Base-by-base conservation (phyloP, 2,113 vertebrate genomes). In the Ellobius talpinus region DNA sequence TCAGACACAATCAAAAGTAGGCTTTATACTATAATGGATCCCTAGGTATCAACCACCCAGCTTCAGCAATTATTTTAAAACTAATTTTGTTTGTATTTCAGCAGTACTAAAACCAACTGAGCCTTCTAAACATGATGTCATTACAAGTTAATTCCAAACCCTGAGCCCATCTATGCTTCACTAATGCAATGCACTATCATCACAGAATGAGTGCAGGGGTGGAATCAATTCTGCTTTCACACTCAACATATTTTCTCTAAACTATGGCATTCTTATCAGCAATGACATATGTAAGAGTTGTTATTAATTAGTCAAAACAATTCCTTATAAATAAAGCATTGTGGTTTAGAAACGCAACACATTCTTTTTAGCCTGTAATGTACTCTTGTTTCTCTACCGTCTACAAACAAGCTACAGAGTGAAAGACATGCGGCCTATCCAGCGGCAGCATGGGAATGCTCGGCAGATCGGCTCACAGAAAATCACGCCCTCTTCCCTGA, bases 201-300 rank as follows among this genome's bases (percentile, higher is more conserved):
- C 84, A 42, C 77, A 24, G 26, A 36, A 36, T 17, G 58, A 65
- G 36, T 65, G 86, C 33, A 36, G n/a, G 79, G 84, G 63, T 65
- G 33, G 47, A 84, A 93, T 1, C 17, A 73, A 81, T 50, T 97
- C 91, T 84, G 12, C 39, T 77, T 85, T 61, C 76, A 87, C 3
- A 97, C 33, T 90, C 66, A 86, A 85, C 61, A 47, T 63, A 93
- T 61, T 82, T 96, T 90, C 77, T 76, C 72, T 70, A 90, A 90
- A 73, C 42, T 55, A 17, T 52, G 10, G 50, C 86, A 61, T 87
- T 96, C 47, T 88, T 90, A 92, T 84, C 42, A 94, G 63, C 42
- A 96, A 85, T 1, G 72, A 26, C 13, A 88, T 33, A 42, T 47
- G 13, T 78, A 93, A 94, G 87, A 8, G n/a, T 14, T 61, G 7